A percentile compares a stretch with the other conserved stretches of the same genome.
phyloP scores from a whole-genome alignment of 2,113 vertebrate species.

The Tonatia bakeri region DNA sequence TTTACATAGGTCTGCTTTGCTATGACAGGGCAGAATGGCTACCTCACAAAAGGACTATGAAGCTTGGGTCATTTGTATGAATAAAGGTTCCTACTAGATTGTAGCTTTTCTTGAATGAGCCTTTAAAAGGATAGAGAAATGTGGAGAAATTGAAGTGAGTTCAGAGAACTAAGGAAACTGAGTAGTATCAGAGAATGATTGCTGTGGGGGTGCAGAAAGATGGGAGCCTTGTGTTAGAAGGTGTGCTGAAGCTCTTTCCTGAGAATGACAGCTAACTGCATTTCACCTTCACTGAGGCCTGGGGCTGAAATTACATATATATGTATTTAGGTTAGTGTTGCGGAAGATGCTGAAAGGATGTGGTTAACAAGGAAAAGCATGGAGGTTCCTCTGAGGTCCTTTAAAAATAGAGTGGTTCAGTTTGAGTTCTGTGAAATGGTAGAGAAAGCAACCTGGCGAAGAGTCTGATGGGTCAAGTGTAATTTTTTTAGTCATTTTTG shows the following conservation, averaged over 20 bases:
- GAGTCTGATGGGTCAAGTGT: neutral
- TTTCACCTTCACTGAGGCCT: neutral
- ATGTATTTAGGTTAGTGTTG: neutral
- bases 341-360: neutral
- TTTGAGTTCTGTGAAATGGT: neutral
- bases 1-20: neutral
- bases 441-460: neutral
- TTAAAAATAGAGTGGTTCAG: neutral
- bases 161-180: neutral
- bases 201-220: neutral
- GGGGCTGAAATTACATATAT: neutral
- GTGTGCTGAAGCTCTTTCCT: no score
- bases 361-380: neutral
- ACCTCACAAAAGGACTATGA: slow-evolving; percentile 52
- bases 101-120: slow-evolving; percentile 1
- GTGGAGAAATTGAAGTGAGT: neutral
- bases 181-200: neutral
- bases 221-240: neutral
- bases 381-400: neutral
- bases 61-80: slow-evolving; percentile 23
- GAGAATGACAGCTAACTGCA: neutral
- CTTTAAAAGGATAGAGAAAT: slow-evolving; percentile 16
- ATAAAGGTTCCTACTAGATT: slow-evolving; percentile 25
- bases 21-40: slow-evolving; percentile 38
- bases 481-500: neutral